Conservation (phyloP, 2,888 invertebrate genomes). For the Dynastes hyllus region DNA sequence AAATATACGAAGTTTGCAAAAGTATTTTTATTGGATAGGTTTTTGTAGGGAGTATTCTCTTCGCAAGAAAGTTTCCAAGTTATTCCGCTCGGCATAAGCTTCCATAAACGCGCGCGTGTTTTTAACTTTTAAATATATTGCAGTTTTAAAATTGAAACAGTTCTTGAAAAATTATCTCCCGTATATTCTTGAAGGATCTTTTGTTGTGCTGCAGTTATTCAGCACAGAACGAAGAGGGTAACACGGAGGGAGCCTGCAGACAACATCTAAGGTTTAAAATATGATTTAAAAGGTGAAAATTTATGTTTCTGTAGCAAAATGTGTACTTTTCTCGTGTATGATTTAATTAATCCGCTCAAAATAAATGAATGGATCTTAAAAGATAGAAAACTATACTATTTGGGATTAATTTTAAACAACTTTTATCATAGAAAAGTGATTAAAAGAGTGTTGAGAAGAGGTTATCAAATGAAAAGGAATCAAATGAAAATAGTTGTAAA, state of each 20-base stretch:
- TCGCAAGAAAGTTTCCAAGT: slow-evolving; percentile 37
- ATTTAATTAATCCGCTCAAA: no score
- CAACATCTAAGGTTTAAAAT: not conserved
- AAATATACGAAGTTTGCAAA: slow-evolving; percentile 31
- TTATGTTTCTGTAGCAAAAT: no score
- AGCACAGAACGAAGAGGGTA: not conserved
- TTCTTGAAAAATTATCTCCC: slow-evolving; percentile 56
- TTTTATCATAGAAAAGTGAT: no score
- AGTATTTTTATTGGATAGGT: slow-evolving; percentile 47
- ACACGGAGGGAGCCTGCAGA: not conserved
- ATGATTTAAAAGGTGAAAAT: not conserved
- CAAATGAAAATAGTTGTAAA: no score
- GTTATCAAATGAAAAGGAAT: no score
- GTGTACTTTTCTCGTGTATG: no score
- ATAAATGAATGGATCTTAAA: no score
- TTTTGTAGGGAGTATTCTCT: slow-evolving; percentile 20
- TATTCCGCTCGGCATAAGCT: slow-evolving; percentile 40
- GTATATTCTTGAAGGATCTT: slow-evolving; percentile 49
- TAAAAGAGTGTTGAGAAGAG: no score
- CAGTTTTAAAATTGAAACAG: slow-evolving; percentile 62
- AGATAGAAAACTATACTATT: no score
- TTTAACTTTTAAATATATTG: slow-evolving; percentile 64
- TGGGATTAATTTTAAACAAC: no score
- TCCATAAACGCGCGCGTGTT: slow-evolving; percentile 42
- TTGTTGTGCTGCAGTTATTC: not conserved